Evolutionary conservation across 2,888 invertebrate genomes (phyloP).

Genomic region (Thera britannica): DNA sequence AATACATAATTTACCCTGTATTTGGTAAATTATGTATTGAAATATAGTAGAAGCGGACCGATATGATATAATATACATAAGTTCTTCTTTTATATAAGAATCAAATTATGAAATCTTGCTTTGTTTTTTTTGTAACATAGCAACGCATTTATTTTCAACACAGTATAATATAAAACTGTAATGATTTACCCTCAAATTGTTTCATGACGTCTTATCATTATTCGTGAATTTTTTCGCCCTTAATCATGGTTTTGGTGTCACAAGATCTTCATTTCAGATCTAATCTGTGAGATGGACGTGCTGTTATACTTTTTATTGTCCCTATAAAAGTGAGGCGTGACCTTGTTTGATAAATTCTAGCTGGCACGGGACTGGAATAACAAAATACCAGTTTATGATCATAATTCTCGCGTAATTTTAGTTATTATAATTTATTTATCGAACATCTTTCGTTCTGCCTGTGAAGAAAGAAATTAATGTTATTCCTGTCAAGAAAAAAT

Average conservation of each 20-base stretch:
- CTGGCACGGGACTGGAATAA: conserved; percentile 60
- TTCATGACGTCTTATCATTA: not conserved
- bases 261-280: conserved; percentile 67
- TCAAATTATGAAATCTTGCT: too few species aligned
- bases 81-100: too few species aligned
- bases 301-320: conserved; percentile 76
- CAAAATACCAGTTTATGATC: conserved; percentile 55
- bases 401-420: conserved; percentile 41
- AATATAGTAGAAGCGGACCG: too few species aligned
- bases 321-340: conserved; percentile 72
- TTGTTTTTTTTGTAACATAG: not conserved
- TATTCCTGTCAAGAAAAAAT: not conserved
- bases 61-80: too few species aligned
- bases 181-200: not conserved
- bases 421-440: conserved; percentile 43
- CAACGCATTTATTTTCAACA: too few species aligned
- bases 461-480: not conserved
- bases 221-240: conserved; percentile 16
- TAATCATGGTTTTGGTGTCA: conserved; percentile 31
- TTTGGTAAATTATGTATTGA: too few species aligned
- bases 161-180: too few species aligned
- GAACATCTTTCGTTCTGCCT: not conserved
- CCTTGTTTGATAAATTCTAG: conserved; percentile 63
- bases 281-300: conserved; percentile 75
- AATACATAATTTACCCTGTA: too few species aligned